Base-by-base conservation (phyloP, 2,888 invertebrate genomes). In the Arenicola marina region DNA sequence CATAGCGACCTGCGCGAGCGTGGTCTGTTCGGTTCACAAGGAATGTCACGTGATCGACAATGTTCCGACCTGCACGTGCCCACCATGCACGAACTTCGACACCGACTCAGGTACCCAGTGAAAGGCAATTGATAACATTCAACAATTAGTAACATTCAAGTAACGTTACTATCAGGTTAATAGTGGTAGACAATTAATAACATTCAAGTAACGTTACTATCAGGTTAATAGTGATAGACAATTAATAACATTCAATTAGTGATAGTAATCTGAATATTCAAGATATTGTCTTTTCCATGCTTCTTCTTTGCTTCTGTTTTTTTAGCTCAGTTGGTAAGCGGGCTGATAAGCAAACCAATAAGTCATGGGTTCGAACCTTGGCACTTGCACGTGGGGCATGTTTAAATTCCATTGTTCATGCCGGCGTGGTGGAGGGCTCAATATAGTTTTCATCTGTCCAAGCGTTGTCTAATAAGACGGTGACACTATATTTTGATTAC, bases 1-100 rank as follows among this genome's bases (percentile, higher is more conserved):
- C n/a, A 34, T 29, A 56, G 56, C 29, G 7, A 28, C 56, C 15
- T 57, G 58, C 21, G 45, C 29, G 7, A 26, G 11, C 11, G 48
- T 57, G 21, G 28, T 21, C 21, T 57, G 58, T 31, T 32, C 46
- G 21, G 26, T 26, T 7, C 28, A 33, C 21, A 32, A 31, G 3
- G 15, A 2, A 7, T 57, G 58, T 24, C 4, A 48, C 46, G 48
- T 32, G 29, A 48, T 48, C 1, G 21, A 57, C 33, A 48, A 48
- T 21, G 18, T 4, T 18, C 58, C 58, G 1, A 48, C 58, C 7
- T 57, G 58, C 21, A 21, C 11, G 21, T 57, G 58, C 32, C 45
- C 48, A 11, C 31, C 11, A 2, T 48, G 48, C 24, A 48, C 48
- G 24, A 24, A 48, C 18, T 11, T n/a, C 26, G 48, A 48, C 7